These are phyloP conservation scores for Pseudomyrmex dendroicus DNA, from an alignment of 1,140 invertebrate species.

Conservation along the genomic window DNA sequence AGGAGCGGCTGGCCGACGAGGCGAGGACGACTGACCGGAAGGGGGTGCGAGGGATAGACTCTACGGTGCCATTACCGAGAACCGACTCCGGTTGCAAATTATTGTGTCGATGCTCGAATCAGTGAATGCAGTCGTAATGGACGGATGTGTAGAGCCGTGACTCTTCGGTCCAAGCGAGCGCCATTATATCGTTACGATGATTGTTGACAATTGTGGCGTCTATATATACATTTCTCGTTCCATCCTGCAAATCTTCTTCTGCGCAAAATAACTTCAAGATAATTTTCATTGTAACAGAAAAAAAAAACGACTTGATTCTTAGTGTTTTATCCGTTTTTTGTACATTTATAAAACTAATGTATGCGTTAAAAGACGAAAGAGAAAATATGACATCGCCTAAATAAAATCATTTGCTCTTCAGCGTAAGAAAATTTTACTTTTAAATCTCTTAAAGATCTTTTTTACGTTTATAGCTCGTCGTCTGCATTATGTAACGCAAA, in stretches of 20 bases:
- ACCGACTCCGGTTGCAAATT: conserved; percentile 61
- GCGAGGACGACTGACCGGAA: neutral
- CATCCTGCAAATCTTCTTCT: neutral
- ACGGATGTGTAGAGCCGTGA: conserved; percentile 39
- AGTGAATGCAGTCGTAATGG: conserved; percentile 52
- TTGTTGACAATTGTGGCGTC: conserved; percentile 23
- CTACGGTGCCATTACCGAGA: conserved; percentile 58
- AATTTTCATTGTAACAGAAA: too few relatives aligned
- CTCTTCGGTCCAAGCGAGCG: conserved; percentile 22
- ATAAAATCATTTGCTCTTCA: too few relatives aligned
- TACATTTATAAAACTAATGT: neutral
- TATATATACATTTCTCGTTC: neutral
- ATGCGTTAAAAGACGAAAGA: neutral
- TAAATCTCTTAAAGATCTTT: neutral
- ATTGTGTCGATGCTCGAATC: conserved; percentile 51
- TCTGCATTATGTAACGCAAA: conserved; percentile 30
- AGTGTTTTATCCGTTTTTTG: neutral
- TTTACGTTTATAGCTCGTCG: neutral
- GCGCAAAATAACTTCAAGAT: too few relatives aligned
- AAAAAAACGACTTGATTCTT: too few relatives aligned
- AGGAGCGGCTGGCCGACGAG: conserved; percentile 49
- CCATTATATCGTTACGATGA: neutral
- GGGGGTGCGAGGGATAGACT: neutral
- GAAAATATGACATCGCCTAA: neutral
- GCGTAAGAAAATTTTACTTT: neutral